phyloP scores from a whole-genome alignment of 1,140 invertebrate species.

The Euglossa dilemma region DNA sequence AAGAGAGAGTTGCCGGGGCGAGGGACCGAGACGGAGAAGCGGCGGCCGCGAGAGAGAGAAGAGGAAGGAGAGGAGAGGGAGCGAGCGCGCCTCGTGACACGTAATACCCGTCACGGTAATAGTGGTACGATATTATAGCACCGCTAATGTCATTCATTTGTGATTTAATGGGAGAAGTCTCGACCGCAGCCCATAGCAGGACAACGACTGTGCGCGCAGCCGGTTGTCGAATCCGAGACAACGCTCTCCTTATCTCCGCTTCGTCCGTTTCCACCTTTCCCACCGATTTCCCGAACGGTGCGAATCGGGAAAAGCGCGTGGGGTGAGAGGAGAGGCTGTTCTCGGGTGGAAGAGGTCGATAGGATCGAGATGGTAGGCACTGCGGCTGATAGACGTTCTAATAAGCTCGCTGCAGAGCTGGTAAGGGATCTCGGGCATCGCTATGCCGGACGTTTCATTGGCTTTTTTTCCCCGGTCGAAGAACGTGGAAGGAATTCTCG shows the following conservation, averaged over 20 bases:
- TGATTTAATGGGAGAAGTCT: constrained; percentile 79
- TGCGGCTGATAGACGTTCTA: constrained; percentile 18
- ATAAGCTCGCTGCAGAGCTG: neutral
- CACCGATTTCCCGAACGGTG: no score
- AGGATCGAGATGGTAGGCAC: neutral
- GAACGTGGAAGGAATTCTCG: constrained; percentile 51
- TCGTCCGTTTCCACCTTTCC: no score
- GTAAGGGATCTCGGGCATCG: constrained; percentile 3
- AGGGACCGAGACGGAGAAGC: constrained; percentile 64
- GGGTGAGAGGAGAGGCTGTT: no score
- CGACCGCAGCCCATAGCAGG: constrained; percentile 59
- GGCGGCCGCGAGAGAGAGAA: constrained; percentile 49
- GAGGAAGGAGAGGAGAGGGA: constrained; percentile 23
- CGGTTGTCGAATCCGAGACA: constrained; percentile 10
- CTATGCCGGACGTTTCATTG: constrained; percentile 51
- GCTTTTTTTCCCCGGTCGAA: constrained; percentile 13
- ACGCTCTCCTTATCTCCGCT: neutral
- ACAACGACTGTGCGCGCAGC: constrained; percentile 44
- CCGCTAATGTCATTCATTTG: constrained; percentile 82
- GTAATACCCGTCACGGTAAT: constrained; percentile 82
- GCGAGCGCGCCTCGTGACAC: constrained; percentile 76
- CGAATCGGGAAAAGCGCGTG: no score
- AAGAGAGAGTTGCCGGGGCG: constrained; percentile 58
- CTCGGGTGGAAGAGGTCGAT: no score
- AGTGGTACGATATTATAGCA: constrained; percentile 81